Conservation (phyloP, 2,113 vertebrate species). For the Ciconia maguari region DNA sequence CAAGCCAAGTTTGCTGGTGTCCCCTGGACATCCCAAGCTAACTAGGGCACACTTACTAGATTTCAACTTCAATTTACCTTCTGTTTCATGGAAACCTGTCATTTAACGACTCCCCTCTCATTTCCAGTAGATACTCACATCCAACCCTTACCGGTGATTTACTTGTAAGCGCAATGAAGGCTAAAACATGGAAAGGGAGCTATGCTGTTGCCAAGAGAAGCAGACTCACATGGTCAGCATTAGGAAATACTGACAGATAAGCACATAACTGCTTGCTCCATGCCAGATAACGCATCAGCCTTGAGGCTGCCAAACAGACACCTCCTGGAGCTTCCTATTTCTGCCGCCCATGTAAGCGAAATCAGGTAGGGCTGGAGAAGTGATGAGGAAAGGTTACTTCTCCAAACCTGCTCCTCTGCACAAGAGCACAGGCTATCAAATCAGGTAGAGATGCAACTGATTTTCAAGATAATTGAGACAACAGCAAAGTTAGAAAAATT, state of each 20-base stretch:
- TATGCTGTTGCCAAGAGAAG: background rate
- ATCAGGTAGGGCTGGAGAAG: background rate
- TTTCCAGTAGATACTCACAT: background rate
- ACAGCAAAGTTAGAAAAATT: background rate
- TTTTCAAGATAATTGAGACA: background rate
- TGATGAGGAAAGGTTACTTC: background rate
- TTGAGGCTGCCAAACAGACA: background rate
- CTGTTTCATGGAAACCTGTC: background rate
- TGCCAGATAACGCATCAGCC: conserved; percentile 31
- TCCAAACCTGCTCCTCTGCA: background rate
- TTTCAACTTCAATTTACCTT: background rate
- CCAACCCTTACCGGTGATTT: background rate
- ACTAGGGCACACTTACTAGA: background rate
- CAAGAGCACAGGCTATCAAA: background rate
- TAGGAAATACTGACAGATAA: conserved; percentile 20
- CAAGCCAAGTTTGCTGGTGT: background rate
- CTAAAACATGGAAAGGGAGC: background rate
- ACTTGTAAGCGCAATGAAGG: background rate
- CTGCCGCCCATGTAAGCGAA: background rate
- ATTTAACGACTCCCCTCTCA: background rate
- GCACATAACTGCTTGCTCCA: background rate
- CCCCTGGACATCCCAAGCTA: background rate
- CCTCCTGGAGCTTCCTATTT: conserved; percentile 27
- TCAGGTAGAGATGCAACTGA: background rate
- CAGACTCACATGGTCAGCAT: background rate